Evolutionary conservation across 1,140 invertebrate genomes (phyloP).

Genomic region (Streblospio benedicti): DNA sequence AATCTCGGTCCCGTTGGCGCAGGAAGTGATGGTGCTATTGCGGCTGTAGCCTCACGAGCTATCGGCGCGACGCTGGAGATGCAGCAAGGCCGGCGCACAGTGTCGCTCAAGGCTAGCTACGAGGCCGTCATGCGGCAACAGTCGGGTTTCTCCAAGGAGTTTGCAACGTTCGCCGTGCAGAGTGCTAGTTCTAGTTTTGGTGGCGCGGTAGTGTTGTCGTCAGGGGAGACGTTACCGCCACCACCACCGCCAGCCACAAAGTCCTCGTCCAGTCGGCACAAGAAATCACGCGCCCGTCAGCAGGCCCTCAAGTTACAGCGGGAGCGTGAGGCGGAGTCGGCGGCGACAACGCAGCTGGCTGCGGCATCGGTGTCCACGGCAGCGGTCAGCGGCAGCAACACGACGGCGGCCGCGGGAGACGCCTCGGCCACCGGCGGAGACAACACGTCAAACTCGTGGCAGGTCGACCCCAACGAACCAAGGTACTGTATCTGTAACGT

Average conservation of each 20-base stretch:
- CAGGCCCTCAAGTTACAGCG: too few relatives aligned
- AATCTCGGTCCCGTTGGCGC: constrained; percentile 62
- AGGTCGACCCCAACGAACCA: constrained; percentile 61
- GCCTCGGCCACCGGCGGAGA: constrained; percentile 34
- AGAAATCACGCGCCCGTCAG: too few relatives aligned
- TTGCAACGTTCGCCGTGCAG: too few relatives aligned
- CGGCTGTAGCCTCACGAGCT: constrained; percentile 87
- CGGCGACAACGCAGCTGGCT: too few relatives aligned
- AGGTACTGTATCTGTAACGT: constrained; percentile 96
- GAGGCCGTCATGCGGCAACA: constrained; percentile 44
- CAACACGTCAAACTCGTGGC: constrained; percentile 49
- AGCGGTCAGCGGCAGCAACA: constrained; percentile 18
- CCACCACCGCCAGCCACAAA: too few relatives aligned
- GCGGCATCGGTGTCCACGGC: too few relatives aligned
- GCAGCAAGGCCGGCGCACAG: constrained; percentile 85
- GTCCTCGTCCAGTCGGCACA: too few relatives aligned
- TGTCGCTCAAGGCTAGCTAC: constrained; percentile 81
- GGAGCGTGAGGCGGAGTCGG: too few relatives aligned
- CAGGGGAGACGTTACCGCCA: too few relatives aligned
- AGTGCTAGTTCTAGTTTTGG: too few relatives aligned
- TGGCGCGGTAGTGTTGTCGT: too few relatives aligned
- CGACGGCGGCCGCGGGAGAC: constrained; percentile 34
- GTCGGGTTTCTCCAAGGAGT: too few relatives aligned
- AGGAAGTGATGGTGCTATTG: constrained; percentile 74
- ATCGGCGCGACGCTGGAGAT: constrained; percentile 95